phyloP scores from a whole-genome alignment of 53 echinoderm and acorn worm species.

The Zoroaster sp. region DNA sequence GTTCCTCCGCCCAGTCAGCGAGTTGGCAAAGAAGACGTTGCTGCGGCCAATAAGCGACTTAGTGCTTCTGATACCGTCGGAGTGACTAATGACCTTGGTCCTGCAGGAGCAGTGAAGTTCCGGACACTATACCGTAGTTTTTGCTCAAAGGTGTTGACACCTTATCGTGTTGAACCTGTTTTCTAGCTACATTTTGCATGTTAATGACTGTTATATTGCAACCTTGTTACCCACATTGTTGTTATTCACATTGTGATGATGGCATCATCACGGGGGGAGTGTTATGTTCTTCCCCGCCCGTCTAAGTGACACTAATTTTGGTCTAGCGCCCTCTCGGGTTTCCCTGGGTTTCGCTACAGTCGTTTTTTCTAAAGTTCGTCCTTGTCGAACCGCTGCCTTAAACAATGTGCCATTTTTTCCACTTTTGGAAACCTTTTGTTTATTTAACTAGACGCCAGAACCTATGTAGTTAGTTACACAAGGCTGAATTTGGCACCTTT shows the following conservation, averaged over 20 bases:
- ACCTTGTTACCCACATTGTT: conserved; percentile 19
- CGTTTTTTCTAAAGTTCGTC: too few relatives aligned
- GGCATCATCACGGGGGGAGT: conserved; percentile 31
- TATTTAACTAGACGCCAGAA: too few relatives aligned
- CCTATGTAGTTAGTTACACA: too few relatives aligned
- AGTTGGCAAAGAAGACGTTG: conserved; percentile 61
- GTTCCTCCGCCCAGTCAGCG: conserved; percentile 11
- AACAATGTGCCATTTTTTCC: too few relatives aligned
- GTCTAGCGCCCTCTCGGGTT: too few relatives aligned
- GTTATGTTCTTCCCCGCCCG: too few relatives aligned
- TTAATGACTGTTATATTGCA: not conserved
- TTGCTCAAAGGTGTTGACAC: not conserved
- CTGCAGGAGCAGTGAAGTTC: not conserved
- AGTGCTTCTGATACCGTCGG: conserved; percentile 49
- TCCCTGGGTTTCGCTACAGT: too few relatives aligned
- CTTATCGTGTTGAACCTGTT: not conserved
- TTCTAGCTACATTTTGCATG: not conserved
- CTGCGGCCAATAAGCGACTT: conserved; percentile 61
- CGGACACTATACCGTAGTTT: not conserved
- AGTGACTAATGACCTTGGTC: not conserved
- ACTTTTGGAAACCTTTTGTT: too few relatives aligned
- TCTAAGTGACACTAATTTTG: too few relatives aligned
- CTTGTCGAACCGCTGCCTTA: too few relatives aligned
- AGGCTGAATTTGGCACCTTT: too few relatives aligned
- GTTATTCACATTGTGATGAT: conserved; percentile 15